These are phyloP conservation scores for Itoplectis maculator DNA, from an alignment of 2,888 invertebrate genomes.

Conservation along the genomic window DNA sequence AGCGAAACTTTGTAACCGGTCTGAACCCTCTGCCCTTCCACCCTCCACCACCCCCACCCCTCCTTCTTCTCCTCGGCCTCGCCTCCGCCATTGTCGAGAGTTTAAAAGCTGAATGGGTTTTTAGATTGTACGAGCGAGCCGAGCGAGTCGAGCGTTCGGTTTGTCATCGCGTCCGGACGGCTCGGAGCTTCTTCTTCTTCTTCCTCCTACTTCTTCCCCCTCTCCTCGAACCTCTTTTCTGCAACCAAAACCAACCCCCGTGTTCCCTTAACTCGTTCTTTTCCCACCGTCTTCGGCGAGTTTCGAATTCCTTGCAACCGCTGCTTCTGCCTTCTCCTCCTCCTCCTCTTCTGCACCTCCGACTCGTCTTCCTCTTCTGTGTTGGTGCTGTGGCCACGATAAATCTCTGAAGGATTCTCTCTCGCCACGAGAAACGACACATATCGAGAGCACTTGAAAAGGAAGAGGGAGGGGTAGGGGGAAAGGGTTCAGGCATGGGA, in stretches of 20 bases:
- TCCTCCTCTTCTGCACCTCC: not conserved
- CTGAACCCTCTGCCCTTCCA: slow-evolving; percentile 37
- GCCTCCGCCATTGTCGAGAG: slow-evolving; percentile 81
- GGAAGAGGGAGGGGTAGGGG: no score
- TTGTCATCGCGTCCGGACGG: slow-evolving; percentile 76
- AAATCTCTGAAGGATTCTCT: slow-evolving; percentile 49
- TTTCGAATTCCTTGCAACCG: slow-evolving; percentile 76
- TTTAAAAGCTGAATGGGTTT: slow-evolving; percentile 84
- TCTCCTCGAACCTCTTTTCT: slow-evolving; percentile 45
- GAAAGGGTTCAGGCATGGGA: no score
- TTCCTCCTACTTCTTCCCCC: no score
- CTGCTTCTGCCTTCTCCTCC: not conserved
- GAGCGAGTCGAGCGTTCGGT: slow-evolving; percentile 77
- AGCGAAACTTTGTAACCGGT: slow-evolving; percentile 80
- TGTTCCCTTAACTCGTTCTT: slow-evolving; percentile 43
- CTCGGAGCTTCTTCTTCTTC: slow-evolving; percentile 25
- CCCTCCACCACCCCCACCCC: slow-evolving; percentile 52
- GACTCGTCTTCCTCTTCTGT: slow-evolving; percentile 48
- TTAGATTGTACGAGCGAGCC: slow-evolving; percentile 80
- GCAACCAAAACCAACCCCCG: slow-evolving; percentile 9
- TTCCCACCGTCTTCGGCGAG: slow-evolving; percentile 63
- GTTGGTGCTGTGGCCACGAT: slow-evolving; percentile 8
- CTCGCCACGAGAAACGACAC: slow-evolving; percentile 11
- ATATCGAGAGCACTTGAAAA: slow-evolving; percentile 18
- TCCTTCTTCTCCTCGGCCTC: slow-evolving; percentile 17